Evolutionary conservation across 2,797 vertebrate species (phyloP).

Genomic region (Enteromius unitaeniatus): DNA sequence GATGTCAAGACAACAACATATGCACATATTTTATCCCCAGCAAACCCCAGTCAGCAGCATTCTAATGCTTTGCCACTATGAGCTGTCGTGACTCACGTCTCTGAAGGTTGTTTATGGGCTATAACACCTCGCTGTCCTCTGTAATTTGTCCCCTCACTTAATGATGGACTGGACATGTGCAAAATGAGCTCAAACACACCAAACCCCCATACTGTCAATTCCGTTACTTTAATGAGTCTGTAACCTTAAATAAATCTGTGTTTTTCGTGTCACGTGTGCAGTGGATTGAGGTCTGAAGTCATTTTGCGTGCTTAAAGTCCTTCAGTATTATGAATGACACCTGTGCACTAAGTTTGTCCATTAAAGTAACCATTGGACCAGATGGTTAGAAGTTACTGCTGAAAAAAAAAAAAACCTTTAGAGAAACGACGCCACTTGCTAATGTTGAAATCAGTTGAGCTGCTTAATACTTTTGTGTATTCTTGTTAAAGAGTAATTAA

Average conservation of each 20-base stretch:
- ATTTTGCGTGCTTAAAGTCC: neutral
- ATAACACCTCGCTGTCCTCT: conserved; percentile 33
- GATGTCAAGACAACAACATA: conserved; percentile 5
- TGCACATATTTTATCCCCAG: neutral
- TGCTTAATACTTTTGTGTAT: neutral
- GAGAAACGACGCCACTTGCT: neutral
- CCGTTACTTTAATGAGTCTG: neutral
- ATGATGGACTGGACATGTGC: conserved; percentile 45
- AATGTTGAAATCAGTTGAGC: neutral
- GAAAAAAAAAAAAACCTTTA: neutral
- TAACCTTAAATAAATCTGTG: conserved; percentile 8
- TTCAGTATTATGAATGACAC: neutral
- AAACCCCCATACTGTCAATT: neutral
- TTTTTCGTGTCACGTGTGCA: neutral
- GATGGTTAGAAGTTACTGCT: neutral
- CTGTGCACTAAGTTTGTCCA: neutral
- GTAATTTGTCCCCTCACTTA: conserved; percentile 48
- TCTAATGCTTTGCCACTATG: conserved; percentile 28
- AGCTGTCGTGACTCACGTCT: conserved; percentile 41
- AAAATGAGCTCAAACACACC: conserved; percentile 18
- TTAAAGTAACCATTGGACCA: neutral
- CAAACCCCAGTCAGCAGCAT: conserved; percentile 36
- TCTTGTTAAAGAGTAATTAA: neutral
- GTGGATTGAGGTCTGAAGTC: neutral
- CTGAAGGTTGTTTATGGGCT: conserved; percentile 43